A percentile compares a stretch with the other conserved stretches of the same genome.
These are phyloP conservation scores for Gorsachius goisagi DNA, from an alignment of 2,113 vertebrate genomes.

Conservation along the genomic window DNA sequence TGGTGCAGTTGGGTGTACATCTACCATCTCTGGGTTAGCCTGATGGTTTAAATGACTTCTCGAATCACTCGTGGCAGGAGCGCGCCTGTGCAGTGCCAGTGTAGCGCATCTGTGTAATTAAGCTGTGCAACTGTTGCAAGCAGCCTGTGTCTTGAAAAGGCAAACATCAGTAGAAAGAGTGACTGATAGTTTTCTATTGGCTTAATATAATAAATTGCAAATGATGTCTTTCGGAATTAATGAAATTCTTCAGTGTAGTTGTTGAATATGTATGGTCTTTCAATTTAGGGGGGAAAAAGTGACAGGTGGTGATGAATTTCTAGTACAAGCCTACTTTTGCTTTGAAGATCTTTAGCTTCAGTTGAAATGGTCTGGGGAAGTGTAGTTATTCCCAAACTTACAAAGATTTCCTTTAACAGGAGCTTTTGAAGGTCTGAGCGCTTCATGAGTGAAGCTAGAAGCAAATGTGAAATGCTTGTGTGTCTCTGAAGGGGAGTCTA, in stretches of 20 bases:
- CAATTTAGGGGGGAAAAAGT: accelerated
- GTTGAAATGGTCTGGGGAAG: background rate
- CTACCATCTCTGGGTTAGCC: background rate
- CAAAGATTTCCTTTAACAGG: background rate
- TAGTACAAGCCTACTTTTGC: background rate
- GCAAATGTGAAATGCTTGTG: background rate
- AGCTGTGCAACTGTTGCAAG: background rate
- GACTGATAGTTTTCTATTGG: background rate
- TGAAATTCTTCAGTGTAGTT: background rate
- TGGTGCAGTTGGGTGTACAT: background rate
- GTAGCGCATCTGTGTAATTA: background rate
- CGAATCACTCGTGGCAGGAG: background rate
- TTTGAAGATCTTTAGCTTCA: background rate
- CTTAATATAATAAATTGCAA: background rate
- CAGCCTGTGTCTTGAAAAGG: background rate
- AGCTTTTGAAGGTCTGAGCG: background rate
- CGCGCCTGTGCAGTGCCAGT: background rate
- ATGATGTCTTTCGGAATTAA: background rate
- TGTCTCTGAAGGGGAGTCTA: background rate
- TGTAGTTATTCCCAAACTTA: background rate
- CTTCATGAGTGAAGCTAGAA: background rate
- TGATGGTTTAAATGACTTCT: accelerated
- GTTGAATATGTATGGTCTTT: background rate
- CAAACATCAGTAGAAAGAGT: background rate
- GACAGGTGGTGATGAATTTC: background rate